phyloP scores from a whole-genome alignment of 2,888 invertebrate species.

The Dryomyza anilis region DNA sequence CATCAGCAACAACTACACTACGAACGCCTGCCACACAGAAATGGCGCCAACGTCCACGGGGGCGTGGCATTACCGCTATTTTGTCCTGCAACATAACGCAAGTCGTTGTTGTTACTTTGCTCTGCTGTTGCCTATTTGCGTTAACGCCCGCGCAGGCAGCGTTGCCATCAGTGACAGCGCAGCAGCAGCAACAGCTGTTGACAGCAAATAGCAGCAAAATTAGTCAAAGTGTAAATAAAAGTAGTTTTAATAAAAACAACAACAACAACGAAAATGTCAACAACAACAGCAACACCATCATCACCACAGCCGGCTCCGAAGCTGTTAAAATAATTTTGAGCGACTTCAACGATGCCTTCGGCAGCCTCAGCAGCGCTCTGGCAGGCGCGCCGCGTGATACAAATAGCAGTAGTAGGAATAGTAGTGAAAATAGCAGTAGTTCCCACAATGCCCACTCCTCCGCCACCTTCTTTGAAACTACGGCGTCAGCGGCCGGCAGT shows the following conservation, averaged over 20 bases:
- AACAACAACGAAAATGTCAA: slow-evolving; percentile 26
- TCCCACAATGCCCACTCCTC: background rate
- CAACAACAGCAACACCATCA: slow-evolving; percentile 25
- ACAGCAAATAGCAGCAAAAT: slow-evolving; percentile 12
- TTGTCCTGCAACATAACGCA: background rate
- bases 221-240: slow-evolving; percentile 45
- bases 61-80: slow-evolving; percentile 26
- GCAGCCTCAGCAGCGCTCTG: slow-evolving; percentile 32
- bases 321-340: slow-evolving; percentile 46
- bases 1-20: slow-evolving; percentile 20
- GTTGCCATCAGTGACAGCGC: background rate
- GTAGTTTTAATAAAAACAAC: slow-evolving; percentile 33
- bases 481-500: slow-evolving; percentile 19
- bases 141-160: background rate
- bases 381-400: slow-evolving; percentile 15
- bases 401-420: slow-evolving; percentile 18
- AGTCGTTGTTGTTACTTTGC: too few species aligned
- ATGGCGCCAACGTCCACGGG: slow-evolving; percentile 38
- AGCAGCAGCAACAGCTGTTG: slow-evolving; percentile 29
- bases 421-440: slow-evolving; percentile 11
- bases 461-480: too few species aligned
- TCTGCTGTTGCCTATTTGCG: slow-evolving; percentile 10
- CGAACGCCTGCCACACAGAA: slow-evolving; percentile 26
- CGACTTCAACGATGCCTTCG: slow-evolving; percentile 47
- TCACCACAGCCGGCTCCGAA: slow-evolving; percentile 27